phyloP scores from a whole-genome alignment of 2,888 invertebrate genomes.

The Helobdella robusta region DNA sequence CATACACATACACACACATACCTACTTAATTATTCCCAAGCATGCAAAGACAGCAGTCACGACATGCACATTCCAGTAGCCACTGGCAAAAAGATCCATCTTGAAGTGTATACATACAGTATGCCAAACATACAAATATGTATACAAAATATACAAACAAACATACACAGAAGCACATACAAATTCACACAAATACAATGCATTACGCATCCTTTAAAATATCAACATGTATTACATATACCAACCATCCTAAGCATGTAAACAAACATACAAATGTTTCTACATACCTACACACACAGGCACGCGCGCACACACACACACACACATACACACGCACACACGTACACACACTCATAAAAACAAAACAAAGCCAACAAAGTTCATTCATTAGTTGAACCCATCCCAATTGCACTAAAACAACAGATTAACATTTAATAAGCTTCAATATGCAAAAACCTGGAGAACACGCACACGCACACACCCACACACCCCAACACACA shows the following conservation, averaged over 20 bases:
- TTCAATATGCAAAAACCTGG: no score
- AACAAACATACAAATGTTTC: conserved; percentile 8
- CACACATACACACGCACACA: conserved; percentile 17
- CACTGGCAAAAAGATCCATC: conserved; percentile 6
- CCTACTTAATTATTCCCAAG: background rate
- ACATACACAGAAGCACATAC: conserved; percentile 17
- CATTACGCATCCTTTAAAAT: no score
- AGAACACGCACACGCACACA: no score
- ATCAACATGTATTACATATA: no score
- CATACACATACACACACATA: background rate
- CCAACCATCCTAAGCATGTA: no score
- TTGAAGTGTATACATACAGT: conserved; percentile 1
- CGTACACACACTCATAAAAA: background rate
- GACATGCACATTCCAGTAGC: conserved; percentile 5
- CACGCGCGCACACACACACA: conserved; percentile 16
- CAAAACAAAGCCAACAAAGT: no score
- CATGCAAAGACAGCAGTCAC: background rate
- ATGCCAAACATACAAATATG: conserved; percentile 5
- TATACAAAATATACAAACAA: conserved; percentile 12
- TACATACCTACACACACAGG: conserved; percentile 14
- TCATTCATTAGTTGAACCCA: no score
- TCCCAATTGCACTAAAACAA: no score
- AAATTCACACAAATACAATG: conserved; percentile 11
- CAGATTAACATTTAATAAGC: no score
- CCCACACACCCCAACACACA: no score